Evolutionary conservation across 2,797 vertebrate species (phyloP).

Genomic region (Platalea minor): DNA sequence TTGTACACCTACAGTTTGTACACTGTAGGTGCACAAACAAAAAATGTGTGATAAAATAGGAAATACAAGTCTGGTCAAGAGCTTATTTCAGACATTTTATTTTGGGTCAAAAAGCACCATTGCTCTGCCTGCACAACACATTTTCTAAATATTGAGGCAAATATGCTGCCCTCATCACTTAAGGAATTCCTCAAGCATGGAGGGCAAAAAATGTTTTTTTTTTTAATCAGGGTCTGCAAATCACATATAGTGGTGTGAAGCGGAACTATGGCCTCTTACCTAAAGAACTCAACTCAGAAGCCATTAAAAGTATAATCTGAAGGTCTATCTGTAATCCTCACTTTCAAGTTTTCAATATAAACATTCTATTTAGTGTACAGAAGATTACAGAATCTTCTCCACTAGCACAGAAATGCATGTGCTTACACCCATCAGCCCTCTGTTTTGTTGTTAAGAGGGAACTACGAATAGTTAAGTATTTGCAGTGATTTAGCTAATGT

Average conservation of each 20-base stretch:
- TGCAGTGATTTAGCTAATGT: slow-evolving; percentile 5
- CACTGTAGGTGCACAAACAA: neutral
- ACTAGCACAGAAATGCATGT: neutral
- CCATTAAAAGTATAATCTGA: neutral
- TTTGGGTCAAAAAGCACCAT: neutral
- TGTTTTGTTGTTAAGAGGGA: neutral
- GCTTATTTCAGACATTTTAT: neutral
- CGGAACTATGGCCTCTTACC: neutral
- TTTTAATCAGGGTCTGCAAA: neutral
- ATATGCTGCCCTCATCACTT: neutral
- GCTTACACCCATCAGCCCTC: neutral
- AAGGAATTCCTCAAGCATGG: neutral
- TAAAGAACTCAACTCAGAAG: neutral
- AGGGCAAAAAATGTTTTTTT: neutral
- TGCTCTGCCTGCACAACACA: neutral
- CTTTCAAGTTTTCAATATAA: neutral
- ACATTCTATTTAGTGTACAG: neutral
- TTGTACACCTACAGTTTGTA: neutral
- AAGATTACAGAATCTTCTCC: neutral
- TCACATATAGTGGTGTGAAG: neutral
- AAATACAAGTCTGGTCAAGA: neutral
- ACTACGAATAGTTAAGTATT: neutral
- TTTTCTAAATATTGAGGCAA: neutral
- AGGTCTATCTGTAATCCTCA: neutral
- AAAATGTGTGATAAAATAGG: neutral